A percentile compares a stretch with the other conserved stretches of the same genome.
Evolutionary conservation across 2,113 vertebrate species (phyloP).

Genomic region (Salvelinus fontinalis): DNA sequence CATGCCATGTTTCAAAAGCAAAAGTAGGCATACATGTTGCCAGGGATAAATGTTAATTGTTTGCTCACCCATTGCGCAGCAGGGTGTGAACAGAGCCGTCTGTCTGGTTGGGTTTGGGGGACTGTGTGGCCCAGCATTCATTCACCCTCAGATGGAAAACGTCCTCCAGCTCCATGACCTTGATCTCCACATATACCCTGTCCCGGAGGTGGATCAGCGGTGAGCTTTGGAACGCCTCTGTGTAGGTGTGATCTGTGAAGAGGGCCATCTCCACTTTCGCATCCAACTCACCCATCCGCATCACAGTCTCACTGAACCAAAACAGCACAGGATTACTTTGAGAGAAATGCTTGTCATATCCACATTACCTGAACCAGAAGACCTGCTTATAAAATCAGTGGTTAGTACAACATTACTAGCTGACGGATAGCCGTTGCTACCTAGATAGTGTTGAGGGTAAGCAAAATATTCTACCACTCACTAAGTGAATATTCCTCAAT

Average conservation of each 20-base stretch:
- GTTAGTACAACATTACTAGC: no score
- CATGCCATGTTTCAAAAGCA: no score
- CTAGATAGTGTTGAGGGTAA: no score
- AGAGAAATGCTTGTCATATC: not conserved
- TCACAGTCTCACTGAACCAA: constrained; percentile 26
- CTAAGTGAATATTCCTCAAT: no score
- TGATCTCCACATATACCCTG: constrained; percentile 68
- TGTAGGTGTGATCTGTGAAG: constrained; percentile 61
- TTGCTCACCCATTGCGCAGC: constrained; percentile 66
- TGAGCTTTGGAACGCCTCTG: constrained; percentile 38
- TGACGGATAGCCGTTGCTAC: no score
- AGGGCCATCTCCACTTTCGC: constrained; percentile 65
- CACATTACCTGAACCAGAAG: no score
- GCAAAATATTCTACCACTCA: no score
- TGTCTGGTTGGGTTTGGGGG: constrained; percentile 35
- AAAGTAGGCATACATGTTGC: no score
- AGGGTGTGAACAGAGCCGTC: constrained; percentile 47
- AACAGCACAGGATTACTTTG: not conserved
- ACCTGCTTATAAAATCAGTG: not conserved
- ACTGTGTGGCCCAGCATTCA: constrained; percentile 73
- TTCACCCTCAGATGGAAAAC: constrained; percentile 66
- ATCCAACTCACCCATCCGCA: constrained; percentile 57
- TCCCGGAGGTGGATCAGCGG: constrained; percentile 67
- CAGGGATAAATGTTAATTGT: no score
- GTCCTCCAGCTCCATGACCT: constrained; percentile 58